Conservation (phyloP, 1,140 invertebrate genomes). For the Plodia interpunctella region DNA sequence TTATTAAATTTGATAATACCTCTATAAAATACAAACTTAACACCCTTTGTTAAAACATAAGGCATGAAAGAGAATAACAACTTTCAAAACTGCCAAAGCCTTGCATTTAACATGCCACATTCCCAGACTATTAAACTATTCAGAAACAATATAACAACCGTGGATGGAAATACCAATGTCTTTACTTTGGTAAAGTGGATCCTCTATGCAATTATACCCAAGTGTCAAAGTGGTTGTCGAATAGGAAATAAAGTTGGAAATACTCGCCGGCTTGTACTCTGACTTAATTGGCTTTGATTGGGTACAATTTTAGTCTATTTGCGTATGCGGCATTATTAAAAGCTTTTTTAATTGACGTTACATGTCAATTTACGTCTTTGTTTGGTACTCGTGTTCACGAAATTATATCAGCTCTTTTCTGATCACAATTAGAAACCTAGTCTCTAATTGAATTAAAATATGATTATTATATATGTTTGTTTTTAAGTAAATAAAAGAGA, state of each 20-base stretch:
- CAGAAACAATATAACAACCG: neutral
- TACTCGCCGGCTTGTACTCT: neutral
- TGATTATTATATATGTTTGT: no score
- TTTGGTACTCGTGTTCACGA: neutral
- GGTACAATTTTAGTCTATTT: conserved; percentile 3
- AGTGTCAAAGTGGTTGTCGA: neutral
- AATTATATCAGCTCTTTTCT: no score
- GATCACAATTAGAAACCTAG: no score
- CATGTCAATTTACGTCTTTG: neutral
- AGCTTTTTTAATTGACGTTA: neutral
- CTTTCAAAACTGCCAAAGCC: neutral
- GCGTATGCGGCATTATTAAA: neutral
- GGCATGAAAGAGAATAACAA: neutral
- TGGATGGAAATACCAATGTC: neutral
- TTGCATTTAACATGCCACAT: neutral
- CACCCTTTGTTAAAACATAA: no score
- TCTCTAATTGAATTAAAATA: no score
- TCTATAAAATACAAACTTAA: no score
- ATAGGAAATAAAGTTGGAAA: neutral
- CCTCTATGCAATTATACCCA: neutral
- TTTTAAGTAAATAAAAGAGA: no score
- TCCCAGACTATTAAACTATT: neutral
- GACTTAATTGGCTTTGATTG: neutral
- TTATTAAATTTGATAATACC: no score
- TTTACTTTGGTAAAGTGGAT: neutral